A percentile compares a stretch with the other conserved stretches of the same genome.
These are phyloP conservation scores for Peromyscus eremicus DNA, from an alignment of 2,797 vertebrate species.

Conservation along the genomic window DNA sequence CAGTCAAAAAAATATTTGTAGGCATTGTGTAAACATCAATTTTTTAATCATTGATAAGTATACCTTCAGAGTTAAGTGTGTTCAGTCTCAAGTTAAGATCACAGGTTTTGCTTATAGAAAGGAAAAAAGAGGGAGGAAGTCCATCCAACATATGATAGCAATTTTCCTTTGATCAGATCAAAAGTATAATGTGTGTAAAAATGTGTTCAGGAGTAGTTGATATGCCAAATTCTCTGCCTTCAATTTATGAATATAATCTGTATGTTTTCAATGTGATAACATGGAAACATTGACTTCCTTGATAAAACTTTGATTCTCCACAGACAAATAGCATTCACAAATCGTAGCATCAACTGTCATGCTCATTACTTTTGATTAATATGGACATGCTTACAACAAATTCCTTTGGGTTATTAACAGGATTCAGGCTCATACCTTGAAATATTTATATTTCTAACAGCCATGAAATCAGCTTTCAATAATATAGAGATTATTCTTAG, in stretches of 20 bases:
- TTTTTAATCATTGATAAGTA: constrained; percentile 45
- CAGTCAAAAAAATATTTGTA: constrained; percentile 36
- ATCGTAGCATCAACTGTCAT: constrained; percentile 49
- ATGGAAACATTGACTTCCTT: background rate
- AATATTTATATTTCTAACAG: background rate
- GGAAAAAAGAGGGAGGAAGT: background rate
- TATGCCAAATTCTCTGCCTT: background rate
- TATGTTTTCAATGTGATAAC: background rate
- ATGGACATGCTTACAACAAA: constrained; percentile 15
- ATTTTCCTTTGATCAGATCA: constrained; percentile 76
- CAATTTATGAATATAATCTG: background rate
- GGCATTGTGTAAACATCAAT: background rate
- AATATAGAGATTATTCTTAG: constrained; percentile 31
- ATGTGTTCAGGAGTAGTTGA: background rate
- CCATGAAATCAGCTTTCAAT: constrained; percentile 61
- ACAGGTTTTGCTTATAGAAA: background rate
- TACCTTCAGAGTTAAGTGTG: background rate
- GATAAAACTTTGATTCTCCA: constrained; percentile 24
- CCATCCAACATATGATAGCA: constrained; percentile 55
- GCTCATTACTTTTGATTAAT: constrained; percentile 67
- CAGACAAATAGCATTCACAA: constrained; percentile 25
- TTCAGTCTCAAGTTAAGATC: background rate
- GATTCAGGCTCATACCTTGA: constrained; percentile 33
- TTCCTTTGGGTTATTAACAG: constrained; percentile 55
- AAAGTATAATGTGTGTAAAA: constrained; percentile 52